Conservation (phyloP, 2,113 vertebrate species). For the Indicator maculatus region DNA sequence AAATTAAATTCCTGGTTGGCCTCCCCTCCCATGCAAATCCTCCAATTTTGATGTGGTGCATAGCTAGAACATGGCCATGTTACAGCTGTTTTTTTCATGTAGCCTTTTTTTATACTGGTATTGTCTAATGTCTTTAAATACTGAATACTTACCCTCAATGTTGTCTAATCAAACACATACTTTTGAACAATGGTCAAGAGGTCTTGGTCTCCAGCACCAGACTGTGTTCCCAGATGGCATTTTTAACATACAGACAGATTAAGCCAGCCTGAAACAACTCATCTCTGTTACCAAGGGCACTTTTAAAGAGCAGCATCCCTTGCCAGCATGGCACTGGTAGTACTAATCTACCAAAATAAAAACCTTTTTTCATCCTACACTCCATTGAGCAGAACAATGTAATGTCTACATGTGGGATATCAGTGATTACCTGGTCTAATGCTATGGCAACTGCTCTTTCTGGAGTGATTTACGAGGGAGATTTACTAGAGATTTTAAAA, state of each 20-base stretch:
- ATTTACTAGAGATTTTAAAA: background rate
- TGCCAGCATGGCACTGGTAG: rapidly evolving
- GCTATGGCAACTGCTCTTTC: background rate
- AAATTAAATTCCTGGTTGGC: background rate
- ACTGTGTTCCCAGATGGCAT: background rate
- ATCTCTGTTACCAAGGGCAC: background rate
- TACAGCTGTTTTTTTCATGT: background rate
- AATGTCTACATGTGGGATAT: background rate
- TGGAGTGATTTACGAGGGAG: background rate
- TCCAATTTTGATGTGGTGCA: background rate
- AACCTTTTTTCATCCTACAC: background rate
- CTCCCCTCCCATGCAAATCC: background rate
- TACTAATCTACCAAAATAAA: background rate
- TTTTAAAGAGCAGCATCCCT: background rate
- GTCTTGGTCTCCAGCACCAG: background rate
- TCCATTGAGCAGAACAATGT: background rate
- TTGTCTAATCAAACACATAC: background rate
- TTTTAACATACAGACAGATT: background rate
- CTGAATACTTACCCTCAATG: background rate
- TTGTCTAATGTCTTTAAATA: background rate
- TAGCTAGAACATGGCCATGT: rapidly evolving
- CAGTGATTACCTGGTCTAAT: background rate
- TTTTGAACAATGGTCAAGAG: background rate
- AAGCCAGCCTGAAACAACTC: background rate
- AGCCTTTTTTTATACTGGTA: background rate